Conservation (phyloP, 2,113 vertebrate species). For the Leucoraja erinaceus region DNA sequence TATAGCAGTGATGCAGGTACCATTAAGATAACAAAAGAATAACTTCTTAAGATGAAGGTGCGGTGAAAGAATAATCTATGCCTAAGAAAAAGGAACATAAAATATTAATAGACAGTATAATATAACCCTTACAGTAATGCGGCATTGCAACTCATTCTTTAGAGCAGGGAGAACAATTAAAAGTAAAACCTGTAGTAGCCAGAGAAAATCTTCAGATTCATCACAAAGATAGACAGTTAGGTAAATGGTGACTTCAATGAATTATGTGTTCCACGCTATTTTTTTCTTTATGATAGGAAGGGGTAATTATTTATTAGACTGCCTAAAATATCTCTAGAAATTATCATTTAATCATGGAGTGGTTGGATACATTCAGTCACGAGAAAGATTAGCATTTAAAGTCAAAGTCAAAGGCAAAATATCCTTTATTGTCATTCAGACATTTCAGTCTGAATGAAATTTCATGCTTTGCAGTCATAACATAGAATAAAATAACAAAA, state of each 20-base stretch:
- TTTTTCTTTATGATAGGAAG: background rate
- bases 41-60: background rate
- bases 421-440: too few species aligned
- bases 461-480: too few species aligned
- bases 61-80: background rate
- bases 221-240: too few species aligned
- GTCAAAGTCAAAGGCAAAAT: too few species aligned
- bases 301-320: background rate
- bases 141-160: background rate
- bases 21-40: constrained; percentile 28
- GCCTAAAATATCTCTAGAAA: background rate
- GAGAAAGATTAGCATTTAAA: background rate
- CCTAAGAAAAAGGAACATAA: background rate
- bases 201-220: background rate
- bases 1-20: background rate
- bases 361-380: background rate
- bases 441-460: too few species aligned
- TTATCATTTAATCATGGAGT: background rate
- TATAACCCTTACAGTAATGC: background rate
- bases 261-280: background rate
- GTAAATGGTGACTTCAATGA: background rate
- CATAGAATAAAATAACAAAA: too few species aligned
- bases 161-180: background rate
- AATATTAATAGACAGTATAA: constrained; percentile 13
- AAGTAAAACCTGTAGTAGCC: background rate